Conservation (phyloP, 2,888 invertebrate species). For the Drosophila parthenogenetica region DNA sequence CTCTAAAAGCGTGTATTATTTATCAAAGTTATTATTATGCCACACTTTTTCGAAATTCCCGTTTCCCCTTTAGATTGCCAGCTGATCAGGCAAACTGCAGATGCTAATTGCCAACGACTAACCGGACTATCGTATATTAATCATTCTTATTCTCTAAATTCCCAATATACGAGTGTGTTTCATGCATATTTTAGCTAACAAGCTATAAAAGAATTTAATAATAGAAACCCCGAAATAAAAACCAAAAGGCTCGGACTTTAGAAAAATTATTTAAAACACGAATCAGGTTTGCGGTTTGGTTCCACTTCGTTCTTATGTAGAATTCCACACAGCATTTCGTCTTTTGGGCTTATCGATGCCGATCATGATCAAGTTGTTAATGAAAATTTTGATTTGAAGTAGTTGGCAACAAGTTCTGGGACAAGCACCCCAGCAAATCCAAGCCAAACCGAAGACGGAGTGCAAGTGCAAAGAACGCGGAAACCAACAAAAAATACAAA, state of each 20-base stretch:
- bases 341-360: constrained; percentile 59
- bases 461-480: constrained; percentile 54
- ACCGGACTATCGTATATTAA: constrained; percentile 24
- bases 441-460: constrained; percentile 12
- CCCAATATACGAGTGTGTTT: constrained; percentile 7
- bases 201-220: constrained; percentile 40
- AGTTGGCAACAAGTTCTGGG: constrained; percentile 56
- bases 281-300: constrained; percentile 64
- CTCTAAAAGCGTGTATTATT: background rate
- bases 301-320: constrained; percentile 35
- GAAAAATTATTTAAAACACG: constrained; percentile 51
- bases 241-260: constrained; percentile 27
- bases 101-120: constrained; percentile 7
- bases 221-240: constrained; percentile 55
- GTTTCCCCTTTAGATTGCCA: background rate
- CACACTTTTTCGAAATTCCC: constrained; percentile 2
- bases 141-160: background rate
- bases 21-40: constrained; percentile 9
- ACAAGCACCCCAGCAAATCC: constrained; percentile 15
- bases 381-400: constrained; percentile 51
- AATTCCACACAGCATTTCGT: constrained; percentile 64
- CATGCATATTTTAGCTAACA: constrained; percentile 41
- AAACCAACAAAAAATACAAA: constrained; percentile 42
- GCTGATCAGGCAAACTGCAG: constrained; percentile 9
- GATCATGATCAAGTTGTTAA: constrained; percentile 73